phyloP scores from a whole-genome alignment of 2,113 vertebrate species.

The Actinemys pallida region DNA sequence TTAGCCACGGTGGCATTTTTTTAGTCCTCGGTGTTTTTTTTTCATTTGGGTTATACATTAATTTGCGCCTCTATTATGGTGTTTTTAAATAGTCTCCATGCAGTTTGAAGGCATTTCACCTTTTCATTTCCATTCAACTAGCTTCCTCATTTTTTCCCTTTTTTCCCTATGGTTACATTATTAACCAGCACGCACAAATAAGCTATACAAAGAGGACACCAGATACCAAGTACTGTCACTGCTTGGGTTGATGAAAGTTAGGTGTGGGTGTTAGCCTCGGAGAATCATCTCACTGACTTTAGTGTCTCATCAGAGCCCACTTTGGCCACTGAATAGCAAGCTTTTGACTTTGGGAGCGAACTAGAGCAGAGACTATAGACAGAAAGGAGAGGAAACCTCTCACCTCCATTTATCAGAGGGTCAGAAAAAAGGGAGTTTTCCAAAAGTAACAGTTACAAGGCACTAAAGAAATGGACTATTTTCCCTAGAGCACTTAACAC shows the following conservation, averaged over 20 bases:
- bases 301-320: not conserved
- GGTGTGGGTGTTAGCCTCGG: not conserved
- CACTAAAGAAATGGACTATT: not conserved
- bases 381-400: not conserved
- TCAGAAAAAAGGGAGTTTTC: not conserved
- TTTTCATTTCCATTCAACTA: not conserved
- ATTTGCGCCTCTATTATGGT: not conserved
- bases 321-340: not conserved
- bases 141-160: not conserved
- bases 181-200: not conserved
- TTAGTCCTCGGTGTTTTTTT: not conserved
- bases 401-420: not conserved
- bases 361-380: not conserved
- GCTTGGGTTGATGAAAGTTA: not conserved
- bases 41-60: not conserved
- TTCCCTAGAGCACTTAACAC: not conserved
- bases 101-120: not conserved
- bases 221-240: not conserved
- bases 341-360: not conserved
- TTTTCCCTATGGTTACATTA: not conserved
- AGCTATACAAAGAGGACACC: not conserved
- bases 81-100: not conserved
- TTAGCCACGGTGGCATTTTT: not conserved
- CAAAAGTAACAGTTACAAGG: not conserved
- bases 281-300: not conserved